phyloP scores from a whole-genome alignment of 2,113 vertebrate species.

The Aldabrachelys gigantea region DNA sequence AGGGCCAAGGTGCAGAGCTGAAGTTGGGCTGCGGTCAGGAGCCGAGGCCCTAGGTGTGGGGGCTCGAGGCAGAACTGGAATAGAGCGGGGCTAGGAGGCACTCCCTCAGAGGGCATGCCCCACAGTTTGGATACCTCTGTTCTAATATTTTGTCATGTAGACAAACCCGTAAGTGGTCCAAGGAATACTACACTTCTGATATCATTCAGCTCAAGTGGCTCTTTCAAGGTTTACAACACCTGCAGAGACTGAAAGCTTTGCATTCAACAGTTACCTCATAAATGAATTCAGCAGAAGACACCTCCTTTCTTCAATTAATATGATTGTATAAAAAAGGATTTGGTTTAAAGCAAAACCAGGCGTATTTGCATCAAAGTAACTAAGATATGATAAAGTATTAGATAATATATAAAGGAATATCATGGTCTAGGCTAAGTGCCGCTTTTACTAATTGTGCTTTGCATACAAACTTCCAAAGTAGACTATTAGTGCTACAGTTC shows the following conservation, averaged over 20 bases:
- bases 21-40: no score
- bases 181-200: not conserved
- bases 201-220: not conserved
- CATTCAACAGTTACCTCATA: not conserved
- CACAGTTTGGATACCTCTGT: no score
- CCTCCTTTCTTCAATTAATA: not conserved
- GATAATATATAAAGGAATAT: not conserved
- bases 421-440: no score
- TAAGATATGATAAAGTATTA: not conserved
- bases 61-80: no score
- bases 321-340: not conserved
- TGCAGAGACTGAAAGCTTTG: not conserved
- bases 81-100: no score
- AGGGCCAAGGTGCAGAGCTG: no score
- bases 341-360: not conserved
- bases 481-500: not conserved
- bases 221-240: not conserved
- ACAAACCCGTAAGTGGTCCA: not conserved
- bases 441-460: not conserved
- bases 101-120: no score
- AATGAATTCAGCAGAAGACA: not conserved
- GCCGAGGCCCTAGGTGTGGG: no score
- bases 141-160: not conserved
- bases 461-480: not conserved
- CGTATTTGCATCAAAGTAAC: not conserved